Base-by-base conservation (phyloP, 1,140 invertebrate genomes). In the Sycobia sp. region DNA sequence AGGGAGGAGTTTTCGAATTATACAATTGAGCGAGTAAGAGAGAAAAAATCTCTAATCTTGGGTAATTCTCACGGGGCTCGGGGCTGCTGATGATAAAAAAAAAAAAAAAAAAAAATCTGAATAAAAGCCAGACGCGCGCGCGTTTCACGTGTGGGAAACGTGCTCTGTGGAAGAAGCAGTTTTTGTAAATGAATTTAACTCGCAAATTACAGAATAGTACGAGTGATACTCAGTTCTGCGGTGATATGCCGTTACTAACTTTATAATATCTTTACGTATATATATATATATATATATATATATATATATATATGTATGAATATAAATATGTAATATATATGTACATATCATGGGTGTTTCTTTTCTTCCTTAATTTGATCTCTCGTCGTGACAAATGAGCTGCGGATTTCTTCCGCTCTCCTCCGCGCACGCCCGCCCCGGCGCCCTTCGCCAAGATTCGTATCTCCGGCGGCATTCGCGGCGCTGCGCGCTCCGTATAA, bases 351-450 rank as follows among this genome's bases (percentile, higher is more conserved):
- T n/a, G n/a, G n/a, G n/a, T n/a, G n/a, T n/a, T n/a, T n/a, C n/a
- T n/a, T n/a, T n/a, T n/a, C n/a, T n/a, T n/a, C n/a, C 41, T 32
- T 36, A 50, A 53, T 51, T 53, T 53, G 38, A 53, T 53, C 53
- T 58, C 32, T 32, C 32, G 10, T 39, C 46, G 18, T 59, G 46
- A 58, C 44, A 50, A 59, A 59, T 59, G 46, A 25, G 36, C 36
- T n/a, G 29, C 4, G 25, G 20, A n/a, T 53, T 23, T 53, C 16
- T 38, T 54, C 20, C 18, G 0, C 51, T 18, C 25, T 20, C 27
- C 20, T 3, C 13, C 34, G 29, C 29, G 25, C 11, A 14, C 8
- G 14, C 2, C 16, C 9, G 25, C 47, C 27, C 25, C 22, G 4
- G 10, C 20, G 3, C 44, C 13, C 16, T 13, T 13, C 9, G 13